Percentiles rank a stretch among this genome's conserved stretches.
phyloP scores from a whole-genome alignment of 2,888 invertebrate genomes.

The Pteria penguin region DNA sequence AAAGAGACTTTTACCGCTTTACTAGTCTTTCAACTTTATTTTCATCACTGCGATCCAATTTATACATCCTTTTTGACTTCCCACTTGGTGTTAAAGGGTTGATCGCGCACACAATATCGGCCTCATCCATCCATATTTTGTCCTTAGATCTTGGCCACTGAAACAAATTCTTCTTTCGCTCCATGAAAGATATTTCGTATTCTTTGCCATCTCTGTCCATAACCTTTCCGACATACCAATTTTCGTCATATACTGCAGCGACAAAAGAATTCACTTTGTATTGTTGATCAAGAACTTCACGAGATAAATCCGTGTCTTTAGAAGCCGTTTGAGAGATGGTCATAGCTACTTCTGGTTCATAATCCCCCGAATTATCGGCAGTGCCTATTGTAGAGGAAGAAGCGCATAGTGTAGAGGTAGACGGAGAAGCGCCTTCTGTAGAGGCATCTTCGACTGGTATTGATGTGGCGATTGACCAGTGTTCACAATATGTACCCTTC shows the following conservation, averaged over 20 bases:
- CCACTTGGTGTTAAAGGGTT: constrained; percentile 3
- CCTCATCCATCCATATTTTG: not conserved
- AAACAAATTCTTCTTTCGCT: constrained; percentile 18
- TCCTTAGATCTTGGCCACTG: constrained; percentile 28
- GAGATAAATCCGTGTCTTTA: no score
- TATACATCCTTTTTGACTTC: constrained; percentile 30
- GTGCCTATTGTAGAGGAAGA: no score
- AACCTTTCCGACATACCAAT: constrained; percentile 25
- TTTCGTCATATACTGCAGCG: constrained; percentile 21
- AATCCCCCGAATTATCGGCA: no score
- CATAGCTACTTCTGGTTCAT: no score
- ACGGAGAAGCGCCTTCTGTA: no score
- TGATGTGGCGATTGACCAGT: no score
- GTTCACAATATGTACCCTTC: no score
- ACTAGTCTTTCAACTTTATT: not conserved
- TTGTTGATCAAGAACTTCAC: not conserved
- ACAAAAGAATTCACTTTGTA: constrained; percentile 11
- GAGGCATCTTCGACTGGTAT: no score
- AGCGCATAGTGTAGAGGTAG: no score
- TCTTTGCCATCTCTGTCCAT: constrained; percentile 15
- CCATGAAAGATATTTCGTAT: constrained; percentile 25
- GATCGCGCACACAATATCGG: not conserved
- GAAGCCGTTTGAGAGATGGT: no score
- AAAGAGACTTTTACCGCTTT: not conserved
- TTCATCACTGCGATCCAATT: constrained; percentile 9